These are phyloP conservation scores for Lacerta viridis DNA, from an alignment of 2,797 vertebrate genomes.

Conservation along the genomic window DNA sequence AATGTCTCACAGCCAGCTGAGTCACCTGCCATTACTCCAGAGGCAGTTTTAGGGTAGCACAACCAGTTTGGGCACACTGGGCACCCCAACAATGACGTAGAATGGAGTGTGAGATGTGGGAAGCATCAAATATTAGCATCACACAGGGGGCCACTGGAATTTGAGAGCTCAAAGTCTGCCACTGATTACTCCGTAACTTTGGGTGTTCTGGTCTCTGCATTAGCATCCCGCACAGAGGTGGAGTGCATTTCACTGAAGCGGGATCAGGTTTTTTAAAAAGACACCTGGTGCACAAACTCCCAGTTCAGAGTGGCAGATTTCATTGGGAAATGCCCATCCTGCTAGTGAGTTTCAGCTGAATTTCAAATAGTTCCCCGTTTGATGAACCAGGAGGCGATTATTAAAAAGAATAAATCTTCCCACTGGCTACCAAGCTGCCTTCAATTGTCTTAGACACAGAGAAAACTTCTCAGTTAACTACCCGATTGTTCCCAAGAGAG, in stretches of 20 bases:
- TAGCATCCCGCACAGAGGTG: neutral
- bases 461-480: neutral
- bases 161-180: too few species aligned
- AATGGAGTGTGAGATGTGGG: too few species aligned
- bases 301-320: constrained; percentile 20
- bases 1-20: constrained; percentile 3
- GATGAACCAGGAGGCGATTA: constrained; percentile 9
- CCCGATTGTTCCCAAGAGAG: neutral
- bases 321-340: neutral
- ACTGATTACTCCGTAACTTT: neutral
- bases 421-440: neutral
- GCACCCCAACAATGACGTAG: too few species aligned
- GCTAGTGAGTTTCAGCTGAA: neutral
- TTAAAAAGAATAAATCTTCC: constrained; percentile 26
- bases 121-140: too few species aligned
- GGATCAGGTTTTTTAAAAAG: neutral
- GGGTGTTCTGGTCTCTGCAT: constrained; percentile 22
- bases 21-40: constrained; percentile 11
- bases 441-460: neutral
- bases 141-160: too few species aligned
- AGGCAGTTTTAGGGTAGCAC: too few species aligned
- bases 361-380: neutral
- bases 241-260: neutral
- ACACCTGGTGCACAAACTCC: neutral
- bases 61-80: too few species aligned